Evolutionary conservation across 2,888 invertebrate species (phyloP).

Genomic region (Cerastoderma edule): DNA sequence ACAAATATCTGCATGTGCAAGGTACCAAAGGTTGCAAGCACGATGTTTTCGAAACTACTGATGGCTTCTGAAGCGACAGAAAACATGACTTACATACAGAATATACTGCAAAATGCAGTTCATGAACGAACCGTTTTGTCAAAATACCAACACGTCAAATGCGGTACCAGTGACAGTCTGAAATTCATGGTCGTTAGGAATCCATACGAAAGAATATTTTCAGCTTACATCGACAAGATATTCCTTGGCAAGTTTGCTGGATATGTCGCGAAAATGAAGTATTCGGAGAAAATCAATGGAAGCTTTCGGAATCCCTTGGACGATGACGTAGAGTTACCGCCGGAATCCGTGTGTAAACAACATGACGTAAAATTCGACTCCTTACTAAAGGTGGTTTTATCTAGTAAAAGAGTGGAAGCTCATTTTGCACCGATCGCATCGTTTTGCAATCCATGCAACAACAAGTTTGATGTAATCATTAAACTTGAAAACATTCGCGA

Average conservation of each 20-base stretch:
- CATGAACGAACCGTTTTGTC: conserved; percentile 10
- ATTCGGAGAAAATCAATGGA: background rate
- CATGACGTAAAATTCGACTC: conserved; percentile 34
- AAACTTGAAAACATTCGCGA: conserved; percentile 42
- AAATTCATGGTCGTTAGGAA: conserved; percentile 40
- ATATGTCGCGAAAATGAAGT: conserved; percentile 5
- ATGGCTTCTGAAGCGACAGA: conserved; percentile 25
- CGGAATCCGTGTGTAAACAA: conserved; percentile 12
- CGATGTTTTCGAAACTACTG: conserved; percentile 30
- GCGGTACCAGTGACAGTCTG: background rate
- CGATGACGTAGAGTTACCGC: background rate
- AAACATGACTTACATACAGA: conserved; percentile 18
- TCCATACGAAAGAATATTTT: conserved; percentile 48
- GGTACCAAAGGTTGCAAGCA: conserved; percentile 49
- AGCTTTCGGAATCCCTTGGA: background rate
- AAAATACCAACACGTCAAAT: background rate
- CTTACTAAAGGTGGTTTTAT: conserved; percentile 30
- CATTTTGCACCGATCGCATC: conserved; percentile 39
- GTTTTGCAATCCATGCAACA: conserved; percentile 43
- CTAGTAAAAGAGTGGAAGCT: conserved; percentile 14
- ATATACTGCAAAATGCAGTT: conserved; percentile 28
- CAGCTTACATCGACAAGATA: conserved; percentile 52
- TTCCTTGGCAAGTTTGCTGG: conserved; percentile 40
- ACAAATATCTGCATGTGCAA: conserved; percentile 33
- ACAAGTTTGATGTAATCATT: conserved; percentile 30